Evolutionary conservation across 2,888 invertebrate genomes (phyloP), one percentile per base, ranked within the genome.

Genomic region (Rhagonycha fulva): DNA sequence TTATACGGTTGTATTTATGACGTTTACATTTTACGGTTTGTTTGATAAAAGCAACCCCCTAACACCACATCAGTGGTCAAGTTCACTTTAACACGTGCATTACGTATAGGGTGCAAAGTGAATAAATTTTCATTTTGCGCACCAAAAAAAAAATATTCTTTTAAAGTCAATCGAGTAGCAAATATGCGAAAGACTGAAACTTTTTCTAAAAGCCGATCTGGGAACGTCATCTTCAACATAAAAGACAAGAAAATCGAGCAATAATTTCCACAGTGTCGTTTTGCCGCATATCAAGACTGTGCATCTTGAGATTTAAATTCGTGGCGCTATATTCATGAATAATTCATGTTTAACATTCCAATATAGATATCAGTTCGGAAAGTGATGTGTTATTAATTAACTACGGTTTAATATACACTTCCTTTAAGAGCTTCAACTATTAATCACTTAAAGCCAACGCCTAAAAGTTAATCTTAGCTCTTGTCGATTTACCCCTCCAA

Each of bases 301-400:
- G 82, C 84, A 85, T 86, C 85, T 86, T 84, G 84, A 85, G 85
- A 86, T 86, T 86, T 84, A 85, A 86, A 86, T 86, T 85, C 83
- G 83, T 83, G 82, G 82, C 81, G 83, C 82, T 83, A 80, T 80
- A 82, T 82, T 84, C 83, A 86, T 86, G 85, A 85, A 86, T 86
- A 82, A 86, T 86, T 86, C 86, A 86, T 83, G 81, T 83, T 84
- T 83, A 83, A 84, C 84, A 84, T 82, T 82, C 83, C 83, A 83
- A 83, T 84, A 84, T 81, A 85, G 84, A 84, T 85, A 84, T 85
- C 83, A 84, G 83, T 80, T 82, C 79, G 80, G 82, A 80, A 80
- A 84, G 82, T 85, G 85, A 86, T 86, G 85, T 82, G 84, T 84
- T 86, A 85, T 85, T 86, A 86, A 86, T 86, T 86, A 86, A 86